Percentiles rank a stretch among this genome's conserved stretches.
Conservation (phyloP, 2,888 invertebrate species). For the Dione vanillae region DNA sequence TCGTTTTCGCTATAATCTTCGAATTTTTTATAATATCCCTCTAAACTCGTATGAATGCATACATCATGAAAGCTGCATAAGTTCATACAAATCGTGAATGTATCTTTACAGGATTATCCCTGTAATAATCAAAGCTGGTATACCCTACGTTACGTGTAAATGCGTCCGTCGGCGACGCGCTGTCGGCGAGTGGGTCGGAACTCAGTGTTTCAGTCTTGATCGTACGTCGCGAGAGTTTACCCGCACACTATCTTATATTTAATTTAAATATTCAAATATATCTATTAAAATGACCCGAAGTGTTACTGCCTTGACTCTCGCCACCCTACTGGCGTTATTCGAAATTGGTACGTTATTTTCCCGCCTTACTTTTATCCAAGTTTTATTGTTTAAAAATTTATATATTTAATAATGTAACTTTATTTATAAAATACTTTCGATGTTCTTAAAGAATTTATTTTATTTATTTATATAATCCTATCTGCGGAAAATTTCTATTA, state of each 20-base stretch:
- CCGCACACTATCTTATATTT: slow-evolving; percentile 48
- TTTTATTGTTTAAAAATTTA: slow-evolving; percentile 9
- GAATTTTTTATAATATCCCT: too few species aligned
- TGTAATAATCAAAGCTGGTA: slow-evolving; percentile 32
- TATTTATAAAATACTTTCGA: neutral
- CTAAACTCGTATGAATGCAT: too few species aligned
- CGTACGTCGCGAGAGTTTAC: slow-evolving; percentile 58
- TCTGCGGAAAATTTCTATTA: neutral
- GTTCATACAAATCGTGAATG: too few species aligned
- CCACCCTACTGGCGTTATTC: slow-evolving; percentile 68
- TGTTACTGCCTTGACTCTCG: slow-evolving; percentile 62
- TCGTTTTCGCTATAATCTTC: too few species aligned
- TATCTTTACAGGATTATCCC: slow-evolving; percentile 26
- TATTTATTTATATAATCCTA: neutral
- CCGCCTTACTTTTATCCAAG: slow-evolving; percentile 21
- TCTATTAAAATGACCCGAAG: slow-evolving; percentile 66
- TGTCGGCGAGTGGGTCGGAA: slow-evolving; percentile 60
- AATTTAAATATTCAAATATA: slow-evolving; percentile 44
- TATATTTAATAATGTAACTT: neutral
- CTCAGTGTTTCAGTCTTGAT: slow-evolving; percentile 66
- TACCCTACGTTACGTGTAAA: slow-evolving; percentile 65
- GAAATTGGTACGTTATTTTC: slow-evolving; percentile 69
- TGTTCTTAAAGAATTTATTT: neutral
- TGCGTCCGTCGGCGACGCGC: slow-evolving; percentile 68
- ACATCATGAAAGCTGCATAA: too few species aligned